These are phyloP conservation scores for Drosophila sproati DNA, from an alignment of 1,140 invertebrate species.

Conservation along the genomic window DNA sequence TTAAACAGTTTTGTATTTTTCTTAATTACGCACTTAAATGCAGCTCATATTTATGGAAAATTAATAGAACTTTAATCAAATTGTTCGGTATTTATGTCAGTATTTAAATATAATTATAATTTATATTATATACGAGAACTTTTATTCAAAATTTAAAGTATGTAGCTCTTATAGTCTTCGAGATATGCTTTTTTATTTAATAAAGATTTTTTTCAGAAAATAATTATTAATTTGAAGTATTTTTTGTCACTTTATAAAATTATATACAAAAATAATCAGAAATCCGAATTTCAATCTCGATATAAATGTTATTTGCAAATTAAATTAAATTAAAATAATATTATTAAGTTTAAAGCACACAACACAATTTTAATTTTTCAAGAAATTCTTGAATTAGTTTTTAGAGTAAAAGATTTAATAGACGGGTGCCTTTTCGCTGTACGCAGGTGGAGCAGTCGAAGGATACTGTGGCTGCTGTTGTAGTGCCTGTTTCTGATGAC, in stretches of 20 bases:
- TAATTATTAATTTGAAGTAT: too few species aligned
- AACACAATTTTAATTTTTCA: background rate
- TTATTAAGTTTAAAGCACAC: background rate
- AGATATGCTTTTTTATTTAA: too few species aligned
- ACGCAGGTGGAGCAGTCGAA: conserved; percentile 47
- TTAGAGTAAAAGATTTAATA: background rate
- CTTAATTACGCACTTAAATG: conserved; percentile 35
- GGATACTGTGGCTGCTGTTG: conserved; percentile 7
- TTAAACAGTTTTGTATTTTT: conserved; percentile 41
- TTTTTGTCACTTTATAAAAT: too few species aligned
- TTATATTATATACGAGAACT: too few species aligned
- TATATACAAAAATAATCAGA: too few species aligned
- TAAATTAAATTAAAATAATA: too few species aligned
- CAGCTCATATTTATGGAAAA: conserved; percentile 19
- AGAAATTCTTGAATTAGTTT: background rate
- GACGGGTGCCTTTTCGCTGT: conserved; percentile 41
- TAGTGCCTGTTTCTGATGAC: conserved; percentile 10
- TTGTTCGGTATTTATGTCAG: background rate
- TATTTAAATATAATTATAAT: too few species aligned
- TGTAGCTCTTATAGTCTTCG: too few species aligned
- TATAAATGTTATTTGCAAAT: too few species aligned
- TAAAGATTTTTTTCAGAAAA: too few species aligned
- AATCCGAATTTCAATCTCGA: background rate
- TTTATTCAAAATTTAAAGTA: too few species aligned
- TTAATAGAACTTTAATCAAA: background rate